phyloP scores from a whole-genome alignment of 2,888 invertebrate species.

The Digitonthophagus gazella region DNA sequence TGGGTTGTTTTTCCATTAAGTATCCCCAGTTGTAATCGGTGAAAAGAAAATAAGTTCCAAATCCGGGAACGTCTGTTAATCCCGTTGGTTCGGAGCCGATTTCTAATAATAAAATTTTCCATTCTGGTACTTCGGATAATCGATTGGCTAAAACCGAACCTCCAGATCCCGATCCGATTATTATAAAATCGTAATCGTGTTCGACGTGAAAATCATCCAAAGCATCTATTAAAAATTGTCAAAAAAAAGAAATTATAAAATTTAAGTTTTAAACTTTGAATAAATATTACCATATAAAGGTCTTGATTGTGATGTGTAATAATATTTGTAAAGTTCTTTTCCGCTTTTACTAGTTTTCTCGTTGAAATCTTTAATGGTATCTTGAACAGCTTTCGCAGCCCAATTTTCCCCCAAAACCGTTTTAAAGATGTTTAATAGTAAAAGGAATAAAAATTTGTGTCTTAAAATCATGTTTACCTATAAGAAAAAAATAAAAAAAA shows the following conservation, averaged over 20 bases:
- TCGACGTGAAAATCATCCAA: constrained; percentile 24
- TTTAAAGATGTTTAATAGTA: neutral
- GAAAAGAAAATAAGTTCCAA: constrained; percentile 56
- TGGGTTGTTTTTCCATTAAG: constrained; percentile 57
- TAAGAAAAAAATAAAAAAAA: too few species aligned
- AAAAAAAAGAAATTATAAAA: neutral
- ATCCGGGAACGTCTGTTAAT: constrained; percentile 55
- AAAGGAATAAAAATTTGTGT: too few species aligned
- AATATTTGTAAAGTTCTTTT: constrained; percentile 21
- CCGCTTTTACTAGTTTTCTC: constrained; percentile 22
- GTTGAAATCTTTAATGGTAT: constrained; percentile 3
- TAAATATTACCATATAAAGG: constrained; percentile 23
- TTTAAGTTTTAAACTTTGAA: neutral
- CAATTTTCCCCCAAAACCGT: neutral
- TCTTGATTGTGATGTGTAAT: constrained; percentile 21
- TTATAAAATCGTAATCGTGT: constrained; percentile 61
- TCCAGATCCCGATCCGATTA: constrained; percentile 69
- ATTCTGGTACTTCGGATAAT: constrained; percentile 61
- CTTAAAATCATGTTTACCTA: too few species aligned
- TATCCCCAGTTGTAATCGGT: constrained; percentile 63
- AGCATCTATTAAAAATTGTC: constrained; percentile 13
- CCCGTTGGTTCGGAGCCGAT: constrained; percentile 58
- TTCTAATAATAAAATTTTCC: constrained; percentile 66
- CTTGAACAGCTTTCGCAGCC: neutral
- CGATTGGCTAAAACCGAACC: constrained; percentile 71